These are phyloP conservation scores for Dolichallabes microphthalmus DNA, from an alignment of 2,113 vertebrate genomes.

Conservation along the genomic window DNA sequence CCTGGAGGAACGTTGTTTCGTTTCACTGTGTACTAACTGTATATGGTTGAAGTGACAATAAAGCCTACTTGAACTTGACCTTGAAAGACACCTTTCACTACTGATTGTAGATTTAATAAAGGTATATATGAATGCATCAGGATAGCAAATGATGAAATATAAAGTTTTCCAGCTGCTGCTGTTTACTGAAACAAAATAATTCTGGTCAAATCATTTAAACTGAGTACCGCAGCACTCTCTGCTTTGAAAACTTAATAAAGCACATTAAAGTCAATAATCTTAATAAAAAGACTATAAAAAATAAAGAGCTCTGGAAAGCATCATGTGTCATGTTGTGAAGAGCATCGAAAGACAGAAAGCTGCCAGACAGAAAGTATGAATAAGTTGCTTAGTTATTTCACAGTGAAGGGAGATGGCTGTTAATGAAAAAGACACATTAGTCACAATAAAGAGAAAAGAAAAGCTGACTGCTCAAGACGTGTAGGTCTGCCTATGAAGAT, in stretches of 20 bases:
- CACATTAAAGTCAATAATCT: background rate
- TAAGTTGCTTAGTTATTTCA: constrained; percentile 45
- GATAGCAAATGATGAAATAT: background rate
- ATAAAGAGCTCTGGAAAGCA: constrained; percentile 8
- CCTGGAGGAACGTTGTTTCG: too few relatives aligned
- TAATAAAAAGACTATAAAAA: background rate
- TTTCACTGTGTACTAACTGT: too few relatives aligned
- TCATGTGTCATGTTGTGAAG: constrained; percentile 13
- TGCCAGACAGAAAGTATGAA: constrained; percentile 34
- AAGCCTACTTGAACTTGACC: too few relatives aligned
- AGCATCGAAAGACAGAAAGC: constrained; percentile 17
- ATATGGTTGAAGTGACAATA: too few relatives aligned
- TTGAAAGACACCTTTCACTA: background rate
- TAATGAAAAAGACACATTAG: constrained; percentile 38
- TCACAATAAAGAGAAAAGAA: constrained; percentile 39
- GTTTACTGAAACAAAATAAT: background rate
- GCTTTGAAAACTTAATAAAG: background rate
- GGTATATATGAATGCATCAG: background rate
- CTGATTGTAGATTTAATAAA: background rate
- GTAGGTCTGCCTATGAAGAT: constrained; percentile 30
- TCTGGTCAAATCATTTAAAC: background rate
- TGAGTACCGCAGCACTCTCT: background rate
- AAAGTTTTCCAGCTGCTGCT: background rate
- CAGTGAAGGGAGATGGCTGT: constrained; percentile 40
- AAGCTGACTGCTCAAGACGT: constrained; percentile 28